Conservation (phyloP, 2,888 invertebrate genomes). For the Andrena haemorrhoa region DNA sequence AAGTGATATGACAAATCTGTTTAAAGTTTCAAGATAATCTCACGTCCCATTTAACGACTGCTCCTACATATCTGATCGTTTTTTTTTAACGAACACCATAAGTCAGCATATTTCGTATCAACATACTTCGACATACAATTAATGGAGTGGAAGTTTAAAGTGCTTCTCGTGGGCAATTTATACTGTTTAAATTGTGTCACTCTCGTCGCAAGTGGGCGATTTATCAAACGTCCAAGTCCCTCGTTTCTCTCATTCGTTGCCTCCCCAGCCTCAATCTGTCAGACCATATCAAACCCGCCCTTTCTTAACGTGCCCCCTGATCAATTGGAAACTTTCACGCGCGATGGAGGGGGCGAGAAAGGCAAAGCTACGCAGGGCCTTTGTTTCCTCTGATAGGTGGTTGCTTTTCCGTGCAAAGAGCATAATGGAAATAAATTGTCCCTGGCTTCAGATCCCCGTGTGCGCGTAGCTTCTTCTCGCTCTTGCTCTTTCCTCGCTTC, state of each 20-base stretch:
- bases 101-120: no score
- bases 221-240: conserved; percentile 38
- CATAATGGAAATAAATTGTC: conserved; percentile 77
- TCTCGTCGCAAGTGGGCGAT: conserved; percentile 15
- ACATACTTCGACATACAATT: neutral
- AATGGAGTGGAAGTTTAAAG: neutral
- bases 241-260: conserved; percentile 31
- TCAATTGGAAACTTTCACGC: conserved; percentile 56
- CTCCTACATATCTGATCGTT: no score
- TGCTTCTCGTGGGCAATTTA: neutral
- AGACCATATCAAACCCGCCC: conserved; percentile 19
- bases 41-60: neutral
- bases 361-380: conserved; percentile 26
- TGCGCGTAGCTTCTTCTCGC: neutral
- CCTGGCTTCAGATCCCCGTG: conserved; percentile 31
- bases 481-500: conserved; percentile 3
- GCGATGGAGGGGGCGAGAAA: conserved; percentile 10
- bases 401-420: conserved; percentile 28
- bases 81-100: no score
- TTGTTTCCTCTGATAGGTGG: conserved; percentile 37
- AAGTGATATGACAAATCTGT: no score
- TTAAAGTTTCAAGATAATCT: no score
- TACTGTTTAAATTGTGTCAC: neutral
- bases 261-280: conserved; percentile 43
- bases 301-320: conserved; percentile 28